phyloP scores from a whole-genome alignment of 64 coral and sea anemone genomes.

The Orbicella faveolata region DNA sequence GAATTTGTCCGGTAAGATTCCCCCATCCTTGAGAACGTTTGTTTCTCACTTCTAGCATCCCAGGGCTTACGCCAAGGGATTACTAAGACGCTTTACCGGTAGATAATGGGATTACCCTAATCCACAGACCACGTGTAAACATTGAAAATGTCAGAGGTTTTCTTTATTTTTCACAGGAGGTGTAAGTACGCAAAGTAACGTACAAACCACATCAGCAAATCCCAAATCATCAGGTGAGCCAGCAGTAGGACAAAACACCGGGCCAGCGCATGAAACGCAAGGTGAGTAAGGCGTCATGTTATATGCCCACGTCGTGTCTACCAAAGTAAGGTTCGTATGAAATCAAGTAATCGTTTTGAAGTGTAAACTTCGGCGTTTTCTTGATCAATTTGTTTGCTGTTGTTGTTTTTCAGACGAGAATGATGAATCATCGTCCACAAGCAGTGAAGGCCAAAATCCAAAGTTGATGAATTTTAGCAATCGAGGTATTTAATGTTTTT shows the following conservation, averaged over 20 bases:
- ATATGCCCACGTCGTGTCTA: background rate
- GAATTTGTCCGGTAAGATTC: too few relatives aligned
- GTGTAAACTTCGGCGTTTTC: background rate
- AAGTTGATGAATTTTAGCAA: conserved; percentile 54
- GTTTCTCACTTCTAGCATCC: too few relatives aligned
- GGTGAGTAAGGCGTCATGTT: background rate
- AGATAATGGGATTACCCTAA: too few relatives aligned
- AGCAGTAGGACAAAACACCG: background rate
- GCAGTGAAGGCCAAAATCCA: conserved; percentile 40
- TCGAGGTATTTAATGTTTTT: background rate
- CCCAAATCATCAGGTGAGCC: conserved; percentile 3
- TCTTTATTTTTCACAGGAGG: background rate
- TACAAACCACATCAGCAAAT: background rate
- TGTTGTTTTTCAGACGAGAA: conserved; percentile 9
- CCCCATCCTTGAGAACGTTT: too few relatives aligned
- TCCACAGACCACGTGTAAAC: background rate
- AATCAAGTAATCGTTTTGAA: background rate
- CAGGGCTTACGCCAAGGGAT: too few relatives aligned
- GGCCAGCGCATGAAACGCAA: conserved; percentile 9
- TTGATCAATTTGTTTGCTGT: background rate
- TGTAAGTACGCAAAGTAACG: background rate
- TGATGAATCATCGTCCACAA: conserved; percentile 50
- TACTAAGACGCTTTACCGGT: too few relatives aligned
- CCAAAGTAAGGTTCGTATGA: background rate
- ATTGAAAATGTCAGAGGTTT: background rate